Evolutionary conservation across 64 coral and sea anemone species (phyloP).

Genomic region (Montipora foliosa): DNA sequence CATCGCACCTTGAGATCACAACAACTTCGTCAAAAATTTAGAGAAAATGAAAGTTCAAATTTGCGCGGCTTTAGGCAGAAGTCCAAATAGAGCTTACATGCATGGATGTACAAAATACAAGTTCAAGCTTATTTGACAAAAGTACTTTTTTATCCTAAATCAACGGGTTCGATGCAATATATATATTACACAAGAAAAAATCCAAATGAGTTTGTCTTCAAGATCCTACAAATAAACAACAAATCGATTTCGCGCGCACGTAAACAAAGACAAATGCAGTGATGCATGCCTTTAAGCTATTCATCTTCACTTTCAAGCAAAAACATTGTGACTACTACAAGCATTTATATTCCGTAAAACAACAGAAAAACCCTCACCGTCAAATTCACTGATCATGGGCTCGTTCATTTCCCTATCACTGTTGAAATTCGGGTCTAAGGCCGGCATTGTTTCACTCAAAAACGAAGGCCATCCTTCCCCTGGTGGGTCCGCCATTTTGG

Average conservation of each 20-base stretch:
- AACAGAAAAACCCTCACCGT: constrained; percentile 60
- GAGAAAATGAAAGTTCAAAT: no score
- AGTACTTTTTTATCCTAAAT: no score
- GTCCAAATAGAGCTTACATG: no score
- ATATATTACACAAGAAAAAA: not conserved
- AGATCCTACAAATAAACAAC: not conserved
- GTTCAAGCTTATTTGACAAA: no score
- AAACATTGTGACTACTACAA: not conserved
- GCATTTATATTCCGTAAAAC: not conserved
- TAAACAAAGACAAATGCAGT: not conserved
- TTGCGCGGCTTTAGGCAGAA: no score
- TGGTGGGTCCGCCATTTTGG: constrained; percentile 89
- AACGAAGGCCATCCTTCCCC: constrained; percentile 71
- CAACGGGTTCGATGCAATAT: not conserved
- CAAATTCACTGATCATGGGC: constrained; percentile 74
- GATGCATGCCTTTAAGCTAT: not conserved
- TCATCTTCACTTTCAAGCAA: not conserved
- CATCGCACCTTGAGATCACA: not conserved
- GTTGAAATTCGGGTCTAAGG: constrained; percentile 68
- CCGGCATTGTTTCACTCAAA: constrained; percentile 65
- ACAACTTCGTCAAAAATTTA: not conserved
- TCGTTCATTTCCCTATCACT: constrained; percentile 66
- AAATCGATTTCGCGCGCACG: not conserved
- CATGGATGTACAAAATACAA: no score
- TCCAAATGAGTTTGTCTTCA: no score